Evolutionary conservation across 2,888 invertebrate species (phyloP).

Genomic region (Agriopis marginaria): DNA sequence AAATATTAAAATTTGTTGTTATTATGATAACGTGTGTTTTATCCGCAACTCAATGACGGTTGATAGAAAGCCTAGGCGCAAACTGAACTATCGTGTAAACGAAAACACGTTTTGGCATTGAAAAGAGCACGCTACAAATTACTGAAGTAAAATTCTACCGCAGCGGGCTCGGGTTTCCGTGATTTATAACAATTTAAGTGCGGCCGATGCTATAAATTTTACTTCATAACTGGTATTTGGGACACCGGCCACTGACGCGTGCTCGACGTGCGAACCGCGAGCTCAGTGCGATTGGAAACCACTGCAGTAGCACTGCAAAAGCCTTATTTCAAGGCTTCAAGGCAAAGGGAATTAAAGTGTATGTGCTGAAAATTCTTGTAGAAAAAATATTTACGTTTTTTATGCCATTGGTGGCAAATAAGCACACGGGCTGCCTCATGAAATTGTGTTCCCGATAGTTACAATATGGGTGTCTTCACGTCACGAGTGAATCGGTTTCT

Average conservation of each 20-base stretch:
- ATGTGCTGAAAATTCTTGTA: too few species aligned
- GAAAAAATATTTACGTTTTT: too few species aligned
- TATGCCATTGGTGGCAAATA: too few species aligned
- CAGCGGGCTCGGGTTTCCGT: slow-evolving; percentile 43
- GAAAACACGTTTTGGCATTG: slow-evolving; percentile 41
- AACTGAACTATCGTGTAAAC: slow-evolving; percentile 34
- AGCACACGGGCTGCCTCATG: too few species aligned
- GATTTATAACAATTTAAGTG: slow-evolving; percentile 53
- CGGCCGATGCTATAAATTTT: slow-evolving; percentile 54
- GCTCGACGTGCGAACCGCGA: slow-evolving; percentile 38
- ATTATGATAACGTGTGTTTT: slow-evolving; percentile 28
- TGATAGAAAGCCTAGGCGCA: slow-evolving; percentile 33
- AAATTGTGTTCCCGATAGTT: too few species aligned
- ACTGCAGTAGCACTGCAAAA: slow-evolving; percentile 39
- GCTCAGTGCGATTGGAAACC: slow-evolving; percentile 37
- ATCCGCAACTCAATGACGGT: slow-evolving; percentile 31
- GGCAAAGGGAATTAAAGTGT: too few species aligned
- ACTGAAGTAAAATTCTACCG: slow-evolving; percentile 46
- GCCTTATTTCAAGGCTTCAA: slow-evolving; percentile 17
- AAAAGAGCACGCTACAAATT: slow-evolving; percentile 49
- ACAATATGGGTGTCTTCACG: too few species aligned
- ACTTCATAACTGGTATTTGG: slow-evolving; percentile 60
- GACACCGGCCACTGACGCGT: slow-evolving; percentile 46
- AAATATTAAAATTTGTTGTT: slow-evolving; percentile 7
- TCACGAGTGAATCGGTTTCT: too few species aligned